Evolutionary conservation across 2,888 invertebrate species (phyloP).

Genomic region (Catocala sponsa): DNA sequence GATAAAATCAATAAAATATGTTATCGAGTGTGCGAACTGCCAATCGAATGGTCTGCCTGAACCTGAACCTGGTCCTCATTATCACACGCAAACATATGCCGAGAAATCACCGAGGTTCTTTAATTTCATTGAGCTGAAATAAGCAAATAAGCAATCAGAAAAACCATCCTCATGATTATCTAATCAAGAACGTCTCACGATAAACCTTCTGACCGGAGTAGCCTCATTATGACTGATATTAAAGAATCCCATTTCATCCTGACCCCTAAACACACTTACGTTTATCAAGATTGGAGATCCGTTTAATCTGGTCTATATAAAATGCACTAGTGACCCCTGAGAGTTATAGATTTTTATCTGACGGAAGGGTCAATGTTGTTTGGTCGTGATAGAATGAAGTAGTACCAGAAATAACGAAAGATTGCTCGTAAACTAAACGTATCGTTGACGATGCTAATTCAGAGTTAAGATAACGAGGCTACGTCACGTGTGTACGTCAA

Average conservation of each 20-base stretch:
- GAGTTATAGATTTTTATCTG: neutral
- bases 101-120: too few species aligned
- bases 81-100: too few species aligned
- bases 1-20: neutral
- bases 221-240: slow-evolving; percentile 37
- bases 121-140: neutral
- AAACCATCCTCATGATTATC: slow-evolving; percentile 37
- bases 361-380: slow-evolving; percentile 5
- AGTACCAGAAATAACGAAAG: slow-evolving; percentile 34
- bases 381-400: slow-evolving; percentile 15
- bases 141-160: slow-evolving; percentile 28
- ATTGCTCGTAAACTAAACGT: slow-evolving; percentile 36
- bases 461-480: slow-evolving; percentile 29
- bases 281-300: neutral
- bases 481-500: slow-evolving; percentile 46
- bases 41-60: too few species aligned
- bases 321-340: neutral
- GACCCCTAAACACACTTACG: neutral
- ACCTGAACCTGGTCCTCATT: too few species aligned
- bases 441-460: slow-evolving; percentile 39
- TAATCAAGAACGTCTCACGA: slow-evolving; percentile 43
- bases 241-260: slow-evolving; percentile 3
- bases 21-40: too few species aligned
- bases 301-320: neutral
- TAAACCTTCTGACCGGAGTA: slow-evolving; percentile 33